A percentile compares a stretch with the other conserved stretches of the same genome.
These are phyloP conservation scores for Amblyjoppa proteus DNA, from an alignment of 2,888 invertebrate genomes.

Conservation along the genomic window DNA sequence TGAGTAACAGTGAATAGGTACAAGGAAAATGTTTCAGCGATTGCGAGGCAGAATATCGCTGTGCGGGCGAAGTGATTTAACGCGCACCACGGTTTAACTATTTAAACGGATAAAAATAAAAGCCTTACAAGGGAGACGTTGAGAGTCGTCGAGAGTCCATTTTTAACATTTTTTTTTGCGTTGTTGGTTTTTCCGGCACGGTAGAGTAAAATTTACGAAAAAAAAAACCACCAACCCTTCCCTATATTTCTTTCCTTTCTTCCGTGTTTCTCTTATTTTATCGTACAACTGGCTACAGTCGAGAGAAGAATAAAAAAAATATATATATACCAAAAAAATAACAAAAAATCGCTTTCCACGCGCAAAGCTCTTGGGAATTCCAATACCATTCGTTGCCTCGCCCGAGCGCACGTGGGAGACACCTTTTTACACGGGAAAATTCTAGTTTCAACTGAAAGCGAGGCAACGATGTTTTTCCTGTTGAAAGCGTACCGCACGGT, in stretches of 20 bases:
- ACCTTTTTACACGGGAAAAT: conserved; percentile 59
- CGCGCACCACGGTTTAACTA: conserved; percentile 44
- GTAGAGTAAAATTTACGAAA: conserved; percentile 57
- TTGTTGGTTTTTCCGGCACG: conserved; percentile 27
- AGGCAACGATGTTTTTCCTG: conserved; percentile 32
- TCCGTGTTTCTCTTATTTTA: conserved; percentile 61
- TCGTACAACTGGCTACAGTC: conserved; percentile 32
- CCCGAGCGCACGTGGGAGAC: conserved; percentile 47
- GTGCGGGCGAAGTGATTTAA: conserved; percentile 52
- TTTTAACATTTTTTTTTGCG: conserved; percentile 10
- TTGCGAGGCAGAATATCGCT: conserved; percentile 10
- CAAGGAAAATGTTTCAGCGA: conserved; percentile 47
- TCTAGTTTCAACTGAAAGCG: conserved; percentile 31
- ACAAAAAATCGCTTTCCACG: conserved; percentile 62
- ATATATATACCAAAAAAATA: neutral
- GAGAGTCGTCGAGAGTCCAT: conserved; percentile 23
- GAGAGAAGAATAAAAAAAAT: conserved; percentile 12
- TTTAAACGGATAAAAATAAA: conserved; percentile 57
- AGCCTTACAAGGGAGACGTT: conserved; percentile 3
- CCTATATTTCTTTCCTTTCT: conserved; percentile 41
- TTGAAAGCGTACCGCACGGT: conserved; percentile 20
- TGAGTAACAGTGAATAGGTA: conserved; percentile 44
- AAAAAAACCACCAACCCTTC: conserved; percentile 57
- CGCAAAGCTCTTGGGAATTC: conserved; percentile 60
- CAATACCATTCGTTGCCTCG: conserved; percentile 61